Base-by-base conservation (phyloP, 2,888 invertebrate genomes). In the Caenorhabditis afra region DNA sequence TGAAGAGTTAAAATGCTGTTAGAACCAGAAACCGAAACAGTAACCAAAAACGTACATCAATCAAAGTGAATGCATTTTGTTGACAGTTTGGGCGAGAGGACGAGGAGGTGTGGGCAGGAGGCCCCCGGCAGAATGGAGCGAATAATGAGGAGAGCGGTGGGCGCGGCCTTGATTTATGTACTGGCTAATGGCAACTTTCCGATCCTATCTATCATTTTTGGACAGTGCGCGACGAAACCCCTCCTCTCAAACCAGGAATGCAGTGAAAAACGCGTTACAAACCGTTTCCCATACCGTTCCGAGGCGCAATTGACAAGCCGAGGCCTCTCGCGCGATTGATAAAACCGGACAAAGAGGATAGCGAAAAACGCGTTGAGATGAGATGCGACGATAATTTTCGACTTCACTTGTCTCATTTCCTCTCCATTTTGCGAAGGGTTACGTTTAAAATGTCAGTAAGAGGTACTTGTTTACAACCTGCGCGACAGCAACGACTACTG, bases 161-260 rank as follows among this genome's bases (percentile, higher is more conserved):
- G 64, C 37, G 64, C 57, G 73, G 64, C 64, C 64, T 64, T 73
- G 73, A 64, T 64, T 71, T 71, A 71, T 71, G 47, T 73, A 73
- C 73, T 58, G 49, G 50, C 58, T 58, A 73, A 64, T 73, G 50
- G 64, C 64, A 57, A 55, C 23, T 58, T 67, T 57, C 1, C 50
- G 64, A 73, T 64, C 5, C 64, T 20, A 73, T 73, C 64, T 58
- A 58, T 73, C 73, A 73, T 64, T 45, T 58, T 73, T 64, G n/a
- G 50, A 58, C 66, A n/a, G 20, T 23, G 44, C 16, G 23, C 47
- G 57, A 55, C 22, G 14, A 29, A 29, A 29, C 29, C 29, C 29
- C 29, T 7, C 29, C 29, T 29, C 29, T 29, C 29, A 3, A 7
- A 3, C 29, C 29, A 29, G 29, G 16, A 47, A 47, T 57, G 57